These are phyloP conservation scores for Drosophila neonasuta DNA, from an alignment of 2,888 invertebrate genomes.

Conservation along the genomic window DNA sequence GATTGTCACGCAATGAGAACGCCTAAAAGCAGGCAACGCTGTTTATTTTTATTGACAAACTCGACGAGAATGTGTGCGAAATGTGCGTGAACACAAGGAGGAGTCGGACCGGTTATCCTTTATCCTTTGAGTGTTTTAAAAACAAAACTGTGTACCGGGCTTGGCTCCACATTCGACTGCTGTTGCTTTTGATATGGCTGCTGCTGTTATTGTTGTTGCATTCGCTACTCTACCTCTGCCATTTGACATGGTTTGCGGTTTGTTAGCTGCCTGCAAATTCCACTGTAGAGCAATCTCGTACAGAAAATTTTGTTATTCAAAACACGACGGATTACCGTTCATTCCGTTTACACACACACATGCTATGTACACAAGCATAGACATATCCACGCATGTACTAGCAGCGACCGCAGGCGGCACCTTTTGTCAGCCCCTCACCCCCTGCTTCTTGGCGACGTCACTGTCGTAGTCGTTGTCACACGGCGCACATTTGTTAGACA, in stretches of 20 bases:
- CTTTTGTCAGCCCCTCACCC: constrained; percentile 34
- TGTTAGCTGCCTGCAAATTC: constrained; percentile 73
- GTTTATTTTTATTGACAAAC: constrained; percentile 73
- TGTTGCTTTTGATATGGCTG: constrained; percentile 29
- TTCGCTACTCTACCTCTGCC: constrained; percentile 54
- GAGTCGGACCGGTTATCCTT: constrained; percentile 60
- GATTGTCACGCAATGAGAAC: constrained; percentile 65
- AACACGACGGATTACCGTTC: constrained; percentile 80
- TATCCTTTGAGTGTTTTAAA: constrained; percentile 76
- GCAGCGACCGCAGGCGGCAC: constrained; percentile 65
- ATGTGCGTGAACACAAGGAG: constrained; percentile 65
- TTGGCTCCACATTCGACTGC: constrained; percentile 30
- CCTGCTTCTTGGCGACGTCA: neutral
- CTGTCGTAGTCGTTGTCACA: constrained; percentile 66
- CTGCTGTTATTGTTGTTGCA: constrained; percentile 50
- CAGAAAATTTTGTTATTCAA: constrained; percentile 76
- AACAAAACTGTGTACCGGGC: constrained; percentile 41
- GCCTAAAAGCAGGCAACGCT: constrained; percentile 49
- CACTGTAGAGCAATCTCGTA: constrained; percentile 68
- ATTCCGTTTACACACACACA: constrained; percentile 71
- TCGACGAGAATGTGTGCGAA: constrained; percentile 68
- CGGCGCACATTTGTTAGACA: constrained; percentile 73
- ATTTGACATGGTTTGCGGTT: constrained; percentile 78
- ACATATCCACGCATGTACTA: constrained; percentile 15
- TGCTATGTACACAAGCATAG: constrained; percentile 15